Evolutionary conservation across 2,797 vertebrate genomes (phyloP).

Genomic region (Ctenochaetus hawaiiensis): DNA sequence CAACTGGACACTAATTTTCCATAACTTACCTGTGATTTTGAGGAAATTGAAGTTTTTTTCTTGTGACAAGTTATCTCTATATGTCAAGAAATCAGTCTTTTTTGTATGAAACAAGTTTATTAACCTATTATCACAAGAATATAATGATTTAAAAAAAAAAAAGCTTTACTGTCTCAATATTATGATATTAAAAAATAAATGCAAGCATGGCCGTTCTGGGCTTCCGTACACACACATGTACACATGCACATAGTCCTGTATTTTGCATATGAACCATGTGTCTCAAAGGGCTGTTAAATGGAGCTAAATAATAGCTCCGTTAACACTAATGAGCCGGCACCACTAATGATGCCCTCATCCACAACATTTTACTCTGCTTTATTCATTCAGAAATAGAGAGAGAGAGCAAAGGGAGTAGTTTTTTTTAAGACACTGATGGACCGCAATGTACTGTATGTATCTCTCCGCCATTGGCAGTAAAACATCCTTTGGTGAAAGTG

Average conservation of each 20-base stretch:
- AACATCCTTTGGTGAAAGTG: constrained; percentile 28
- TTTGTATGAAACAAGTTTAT: too few relatives aligned
- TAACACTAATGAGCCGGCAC: constrained; percentile 70
- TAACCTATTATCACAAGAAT: too few relatives aligned
- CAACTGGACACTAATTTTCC: too few relatives aligned
- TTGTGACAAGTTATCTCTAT: too few relatives aligned
- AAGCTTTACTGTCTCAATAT: too few relatives aligned
- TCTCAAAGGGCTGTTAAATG: constrained; percentile 66
- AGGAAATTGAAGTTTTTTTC: too few relatives aligned
- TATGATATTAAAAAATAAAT: too few relatives aligned
- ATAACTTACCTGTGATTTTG: too few relatives aligned
- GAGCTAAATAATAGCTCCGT: constrained; percentile 71
- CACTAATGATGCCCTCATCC: constrained; percentile 67
- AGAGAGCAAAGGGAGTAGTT: constrained; percentile 37
- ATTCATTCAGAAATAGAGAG: constrained; percentile 55
- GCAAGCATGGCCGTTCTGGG: too few relatives aligned
- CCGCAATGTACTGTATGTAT: constrained; percentile 45
- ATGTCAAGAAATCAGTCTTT: too few relatives aligned
- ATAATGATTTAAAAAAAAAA: too few relatives aligned
- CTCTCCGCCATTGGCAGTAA: constrained; percentile 49
- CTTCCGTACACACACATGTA: constrained; percentile 17
- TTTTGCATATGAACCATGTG: constrained; percentile 44
- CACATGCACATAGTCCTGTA: constrained; percentile 25
- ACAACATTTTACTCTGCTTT: constrained; percentile 61
- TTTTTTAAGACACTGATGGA: constrained; percentile 47